Evolutionary conservation across 2,888 invertebrate genomes (phyloP).

Genomic region (Tortricodes alternella): DNA sequence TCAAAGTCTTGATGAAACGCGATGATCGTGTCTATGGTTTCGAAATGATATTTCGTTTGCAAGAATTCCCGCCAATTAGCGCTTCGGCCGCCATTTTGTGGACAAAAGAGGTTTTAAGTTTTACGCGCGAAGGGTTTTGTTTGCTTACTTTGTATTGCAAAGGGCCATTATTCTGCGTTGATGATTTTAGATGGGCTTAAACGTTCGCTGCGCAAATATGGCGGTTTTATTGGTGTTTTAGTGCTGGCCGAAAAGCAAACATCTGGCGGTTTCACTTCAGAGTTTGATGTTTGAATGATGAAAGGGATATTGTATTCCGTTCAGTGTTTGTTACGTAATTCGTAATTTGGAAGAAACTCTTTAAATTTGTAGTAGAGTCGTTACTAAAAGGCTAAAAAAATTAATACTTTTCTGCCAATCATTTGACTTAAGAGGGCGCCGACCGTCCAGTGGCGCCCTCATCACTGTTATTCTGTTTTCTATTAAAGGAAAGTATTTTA

Average conservation of each 20-base stretch:
- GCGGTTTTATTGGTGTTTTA: constrained; percentile 57
- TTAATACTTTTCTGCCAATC: not conserved
- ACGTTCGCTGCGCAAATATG: constrained; percentile 40
- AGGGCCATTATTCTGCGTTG: constrained; percentile 56
- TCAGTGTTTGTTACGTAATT: no score
- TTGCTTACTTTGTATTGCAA: constrained; percentile 54
- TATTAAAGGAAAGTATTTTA: no score
- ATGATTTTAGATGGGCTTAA: constrained; percentile 51
- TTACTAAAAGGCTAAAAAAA: not conserved
- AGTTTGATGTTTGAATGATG: constrained; percentile 15
- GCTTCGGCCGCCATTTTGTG: constrained; percentile 54
- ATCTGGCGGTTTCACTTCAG: constrained; percentile 32
- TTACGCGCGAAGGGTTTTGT: constrained; percentile 61
- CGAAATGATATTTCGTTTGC: constrained; percentile 14
- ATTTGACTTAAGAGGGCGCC: no score
- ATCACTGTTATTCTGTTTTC: no score
- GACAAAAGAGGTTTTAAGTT: constrained; percentile 67
- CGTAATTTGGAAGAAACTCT: not conserved
- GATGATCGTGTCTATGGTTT: constrained; percentile 39
- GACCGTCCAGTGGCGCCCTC: no score
- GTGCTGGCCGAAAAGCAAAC: constrained; percentile 54
- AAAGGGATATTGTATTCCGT: not conserved
- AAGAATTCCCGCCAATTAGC: constrained; percentile 72
- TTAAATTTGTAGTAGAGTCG: not conserved
- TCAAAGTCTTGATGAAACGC: constrained; percentile 14